phyloP scores from a whole-genome alignment of 2,113 vertebrate species.

The Siphamia tubifer region DNA sequence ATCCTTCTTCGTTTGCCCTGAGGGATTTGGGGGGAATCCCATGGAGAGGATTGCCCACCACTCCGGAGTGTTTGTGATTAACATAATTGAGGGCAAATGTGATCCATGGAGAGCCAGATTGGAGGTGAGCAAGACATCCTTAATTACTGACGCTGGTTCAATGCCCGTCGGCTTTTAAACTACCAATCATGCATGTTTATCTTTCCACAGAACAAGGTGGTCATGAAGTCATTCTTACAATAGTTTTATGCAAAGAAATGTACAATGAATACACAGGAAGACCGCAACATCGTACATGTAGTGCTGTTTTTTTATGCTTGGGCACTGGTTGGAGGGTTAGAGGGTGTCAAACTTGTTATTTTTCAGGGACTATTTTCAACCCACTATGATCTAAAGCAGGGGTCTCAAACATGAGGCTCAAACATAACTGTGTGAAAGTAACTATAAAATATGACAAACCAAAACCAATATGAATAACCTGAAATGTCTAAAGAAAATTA shows the following conservation, averaged over 20 bases:
- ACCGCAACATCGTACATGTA: too few species aligned
- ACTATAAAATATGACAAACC: too few species aligned
- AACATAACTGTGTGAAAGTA: too few species aligned
- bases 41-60: constrained; percentile 29
- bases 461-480: too few species aligned
- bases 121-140: constrained; percentile 17
- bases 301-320: too few species aligned
- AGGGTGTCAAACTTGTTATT: too few species aligned
- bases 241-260: background rate
- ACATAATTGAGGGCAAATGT: constrained; percentile 53
- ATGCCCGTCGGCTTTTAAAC: background rate
- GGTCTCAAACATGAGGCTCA: too few species aligned
- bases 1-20: constrained; percentile 27
- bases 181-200: constrained; percentile 23
- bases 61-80: constrained; percentile 43
- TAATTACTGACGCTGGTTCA: constrained; percentile 33
- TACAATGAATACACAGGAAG: background rate
- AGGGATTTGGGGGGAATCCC: constrained; percentile 41
- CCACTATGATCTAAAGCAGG: too few species aligned
- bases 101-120: background rate
- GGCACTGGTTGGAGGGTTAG: too few species aligned
- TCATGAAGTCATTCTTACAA: background rate
- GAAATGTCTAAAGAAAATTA: too few species aligned
- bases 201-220: constrained; percentile 6
- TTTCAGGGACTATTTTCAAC: too few species aligned